These are phyloP conservation scores for Xanthorhoe spadicearia DNA, from an alignment of 2,888 invertebrate genomes.

Conservation along the genomic window DNA sequence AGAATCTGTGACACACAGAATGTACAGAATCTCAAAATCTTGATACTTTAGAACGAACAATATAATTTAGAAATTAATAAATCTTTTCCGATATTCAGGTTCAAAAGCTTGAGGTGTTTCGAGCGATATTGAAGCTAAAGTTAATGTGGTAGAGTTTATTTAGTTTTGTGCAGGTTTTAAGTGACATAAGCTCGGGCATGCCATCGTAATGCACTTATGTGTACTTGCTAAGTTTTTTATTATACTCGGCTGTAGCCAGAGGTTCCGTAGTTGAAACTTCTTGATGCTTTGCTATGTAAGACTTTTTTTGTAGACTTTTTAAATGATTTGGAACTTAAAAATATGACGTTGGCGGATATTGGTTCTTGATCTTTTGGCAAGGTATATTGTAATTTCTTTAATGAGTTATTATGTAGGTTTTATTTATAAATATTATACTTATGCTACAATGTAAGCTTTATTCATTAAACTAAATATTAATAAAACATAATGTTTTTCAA, in stretches of 20 bases:
- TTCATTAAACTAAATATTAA: too few species aligned
- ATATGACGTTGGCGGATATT: neutral
- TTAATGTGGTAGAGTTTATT: neutral
- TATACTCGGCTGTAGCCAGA: conserved; percentile 79
- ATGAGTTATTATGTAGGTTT: too few species aligned
- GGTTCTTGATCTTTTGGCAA: conserved; percentile 3
- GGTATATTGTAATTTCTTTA: neutral
- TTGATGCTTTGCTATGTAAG: conserved; percentile 71
- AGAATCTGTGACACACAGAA: neutral
- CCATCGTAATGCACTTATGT: conserved; percentile 83
- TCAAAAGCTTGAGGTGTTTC: neutral
- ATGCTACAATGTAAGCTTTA: neutral
- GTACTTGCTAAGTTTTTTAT: conserved; percentile 83
- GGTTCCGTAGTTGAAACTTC: conserved; percentile 73
- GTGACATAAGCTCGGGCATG: conserved; percentile 51
- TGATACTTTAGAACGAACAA: neutral
- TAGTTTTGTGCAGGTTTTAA: neutral
- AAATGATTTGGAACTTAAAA: neutral
- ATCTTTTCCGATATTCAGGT: neutral
- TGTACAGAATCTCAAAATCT: neutral
- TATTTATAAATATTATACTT: neutral
- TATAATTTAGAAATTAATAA: neutral
- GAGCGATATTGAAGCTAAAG: neutral
- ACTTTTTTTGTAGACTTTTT: conserved; percentile 22
- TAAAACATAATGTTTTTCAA: too few species aligned